A percentile compares a stretch with the other conserved stretches of the same genome.
These are phyloP conservation scores for Drosophila lacicola DNA, from an alignment of 2,888 invertebrate genomes.

Conservation along the genomic window DNA sequence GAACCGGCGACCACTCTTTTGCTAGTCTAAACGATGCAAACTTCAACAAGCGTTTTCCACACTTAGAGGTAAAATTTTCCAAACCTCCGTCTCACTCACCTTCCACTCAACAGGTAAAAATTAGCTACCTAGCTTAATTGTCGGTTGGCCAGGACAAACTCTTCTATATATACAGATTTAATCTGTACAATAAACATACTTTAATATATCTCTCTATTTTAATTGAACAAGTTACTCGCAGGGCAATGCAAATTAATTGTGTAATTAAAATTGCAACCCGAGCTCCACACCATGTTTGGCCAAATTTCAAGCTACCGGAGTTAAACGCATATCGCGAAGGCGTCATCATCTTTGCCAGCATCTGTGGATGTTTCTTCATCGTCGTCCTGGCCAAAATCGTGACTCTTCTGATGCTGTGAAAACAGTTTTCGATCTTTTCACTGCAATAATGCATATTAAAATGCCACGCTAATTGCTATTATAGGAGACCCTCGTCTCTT, in stretches of 20 bases:
- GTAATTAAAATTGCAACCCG: conserved; percentile 55
- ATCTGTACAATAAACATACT: not conserved
- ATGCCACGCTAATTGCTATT: conserved; percentile 82
- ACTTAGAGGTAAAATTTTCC: no score
- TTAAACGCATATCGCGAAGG: conserved; percentile 46
- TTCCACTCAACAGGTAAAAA: no score
- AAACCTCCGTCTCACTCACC: no score
- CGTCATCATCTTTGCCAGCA: conserved; percentile 6
- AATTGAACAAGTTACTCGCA: conserved; percentile 11
- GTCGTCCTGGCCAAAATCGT: conserved; percentile 65
- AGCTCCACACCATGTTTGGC: conserved; percentile 34
- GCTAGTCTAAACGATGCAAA: no score
- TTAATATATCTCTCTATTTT: not conserved
- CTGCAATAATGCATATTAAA: conserved; percentile 80
- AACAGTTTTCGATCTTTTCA: conserved; percentile 76
- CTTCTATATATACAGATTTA: no score
- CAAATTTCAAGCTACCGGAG: conserved; percentile 5
- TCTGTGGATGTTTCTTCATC: conserved; percentile 30
- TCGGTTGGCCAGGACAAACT: no score
- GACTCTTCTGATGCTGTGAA: conserved; percentile 59
- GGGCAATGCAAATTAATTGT: conserved; percentile 62
- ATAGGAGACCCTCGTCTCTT: conserved; percentile 41
- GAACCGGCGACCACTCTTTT: no score
- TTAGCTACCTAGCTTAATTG: not conserved
- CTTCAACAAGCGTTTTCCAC: no score